phyloP scores from a whole-genome alignment of 2,113 vertebrate genomes.

The Panthera leo region DNA sequence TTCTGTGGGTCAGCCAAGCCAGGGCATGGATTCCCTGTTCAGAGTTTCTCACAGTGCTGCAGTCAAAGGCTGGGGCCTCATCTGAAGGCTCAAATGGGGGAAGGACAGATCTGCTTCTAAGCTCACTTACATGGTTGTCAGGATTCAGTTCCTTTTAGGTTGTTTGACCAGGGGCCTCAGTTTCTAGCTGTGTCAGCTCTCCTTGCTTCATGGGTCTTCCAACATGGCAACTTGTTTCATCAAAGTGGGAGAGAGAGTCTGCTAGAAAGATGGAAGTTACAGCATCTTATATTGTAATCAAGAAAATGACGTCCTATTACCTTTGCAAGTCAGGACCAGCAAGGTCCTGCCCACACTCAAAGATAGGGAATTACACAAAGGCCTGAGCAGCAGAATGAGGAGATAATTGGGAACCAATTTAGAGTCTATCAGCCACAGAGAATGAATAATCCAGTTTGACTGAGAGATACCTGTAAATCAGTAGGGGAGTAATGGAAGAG shows the following conservation, averaged over 20 bases:
- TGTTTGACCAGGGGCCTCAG: not conserved
- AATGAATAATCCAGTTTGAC: not conserved
- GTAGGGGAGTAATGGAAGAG: not conserved
- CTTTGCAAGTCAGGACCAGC: not conserved
- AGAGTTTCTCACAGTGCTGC: not conserved
- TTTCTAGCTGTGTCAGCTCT: not conserved
- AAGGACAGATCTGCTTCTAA: not conserved
- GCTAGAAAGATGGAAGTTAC: not conserved
- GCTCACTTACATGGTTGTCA: not conserved
- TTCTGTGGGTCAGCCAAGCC: not conserved
- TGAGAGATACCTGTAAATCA: not conserved
- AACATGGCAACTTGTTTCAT: not conserved
- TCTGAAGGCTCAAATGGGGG: not conserved
- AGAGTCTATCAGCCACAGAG: not conserved
- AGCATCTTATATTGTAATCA: not conserved
- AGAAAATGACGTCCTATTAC: not conserved
- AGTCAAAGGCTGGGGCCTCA: not conserved
- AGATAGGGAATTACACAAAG: not conserved
- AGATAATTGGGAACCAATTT: not conserved
- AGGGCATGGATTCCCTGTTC: not conserved
- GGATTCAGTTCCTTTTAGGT: not conserved
- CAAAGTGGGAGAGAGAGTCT: not conserved
- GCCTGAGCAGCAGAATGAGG: not conserved
- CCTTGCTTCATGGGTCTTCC: not conserved
- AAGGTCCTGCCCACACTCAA: not conserved